Evolutionary conservation across 2,113 vertebrate genomes (phyloP).

Genomic region (Hyla sarda): DNA sequence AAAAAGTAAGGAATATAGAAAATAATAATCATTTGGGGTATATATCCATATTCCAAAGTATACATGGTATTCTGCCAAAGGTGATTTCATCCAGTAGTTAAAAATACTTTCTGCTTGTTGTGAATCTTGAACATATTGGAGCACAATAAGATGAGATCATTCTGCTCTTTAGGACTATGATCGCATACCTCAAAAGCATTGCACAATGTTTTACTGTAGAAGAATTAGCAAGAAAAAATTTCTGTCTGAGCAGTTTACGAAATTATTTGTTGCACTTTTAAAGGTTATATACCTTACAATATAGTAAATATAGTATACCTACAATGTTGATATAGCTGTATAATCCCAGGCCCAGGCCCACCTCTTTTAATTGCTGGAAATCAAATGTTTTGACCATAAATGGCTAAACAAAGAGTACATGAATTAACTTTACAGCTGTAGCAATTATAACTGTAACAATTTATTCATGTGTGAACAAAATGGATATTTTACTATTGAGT

Average conservation of each 20-base stretch:
- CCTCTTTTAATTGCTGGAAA: background rate
- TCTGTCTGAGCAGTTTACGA: background rate
- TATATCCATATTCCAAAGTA: background rate
- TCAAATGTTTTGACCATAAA: background rate
- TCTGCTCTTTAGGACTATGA: background rate
- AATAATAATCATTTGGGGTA: background rate
- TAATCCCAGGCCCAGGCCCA: too few relatives aligned
- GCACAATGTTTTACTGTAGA: background rate
- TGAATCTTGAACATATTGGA: background rate
- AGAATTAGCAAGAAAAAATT: background rate
- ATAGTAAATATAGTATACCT: too few relatives aligned
- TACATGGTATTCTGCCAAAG: background rate
- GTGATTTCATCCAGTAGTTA: conserved; percentile 1
- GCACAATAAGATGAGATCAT: background rate
- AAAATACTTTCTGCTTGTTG: background rate
- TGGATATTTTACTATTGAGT: too few relatives aligned
- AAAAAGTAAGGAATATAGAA: background rate
- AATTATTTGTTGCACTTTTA: background rate
- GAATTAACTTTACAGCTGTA: too few relatives aligned
- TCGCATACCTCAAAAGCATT: background rate
- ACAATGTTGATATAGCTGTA: too few relatives aligned
- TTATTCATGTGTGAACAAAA: too few relatives aligned
- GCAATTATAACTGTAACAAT: too few relatives aligned
- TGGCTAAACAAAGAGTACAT: too few relatives aligned
- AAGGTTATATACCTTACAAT: background rate